These are phyloP conservation scores for Pantherophis alleghaniensis DNA, from an alignment of 2,797 vertebrate genomes.

Conservation along the genomic window DNA sequence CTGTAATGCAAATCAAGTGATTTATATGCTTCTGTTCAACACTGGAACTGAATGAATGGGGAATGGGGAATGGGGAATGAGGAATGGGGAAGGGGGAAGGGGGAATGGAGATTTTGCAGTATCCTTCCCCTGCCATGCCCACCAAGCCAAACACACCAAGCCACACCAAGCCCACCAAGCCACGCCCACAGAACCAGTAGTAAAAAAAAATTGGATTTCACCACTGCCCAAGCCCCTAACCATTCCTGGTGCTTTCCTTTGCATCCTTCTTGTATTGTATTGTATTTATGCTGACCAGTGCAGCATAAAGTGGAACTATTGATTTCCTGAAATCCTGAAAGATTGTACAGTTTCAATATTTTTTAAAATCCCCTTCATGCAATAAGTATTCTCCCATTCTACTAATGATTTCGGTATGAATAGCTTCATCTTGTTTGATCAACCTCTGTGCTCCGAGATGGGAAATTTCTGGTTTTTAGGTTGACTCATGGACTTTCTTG, in stretches of 20 bases:
- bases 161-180: too few species aligned
- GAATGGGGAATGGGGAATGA: not conserved
- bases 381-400: not conserved
- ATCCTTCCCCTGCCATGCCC: too few species aligned
- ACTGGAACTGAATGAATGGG: not conserved
- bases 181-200: too few species aligned
- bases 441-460: not conserved
- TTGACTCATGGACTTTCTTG: not conserved
- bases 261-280: not conserved
- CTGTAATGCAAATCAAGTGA: not conserved
- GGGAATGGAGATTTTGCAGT: too few species aligned
- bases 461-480: not conserved
- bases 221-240: not conserved
- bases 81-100: too few species aligned
- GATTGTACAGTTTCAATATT: constrained; percentile 11
- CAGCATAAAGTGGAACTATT: not conserved
- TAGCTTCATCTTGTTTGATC: not conserved
- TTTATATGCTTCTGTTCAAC: not conserved
- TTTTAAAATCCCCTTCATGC: not conserved
- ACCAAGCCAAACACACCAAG: too few species aligned
- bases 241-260: not conserved
- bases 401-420: not conserved
- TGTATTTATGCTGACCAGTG: not conserved
- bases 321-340: not conserved
- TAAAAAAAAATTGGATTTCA: too few species aligned